Evolutionary conservation across 2,888 invertebrate species (phyloP).

Genomic region (Ennomos erosarius): DNA sequence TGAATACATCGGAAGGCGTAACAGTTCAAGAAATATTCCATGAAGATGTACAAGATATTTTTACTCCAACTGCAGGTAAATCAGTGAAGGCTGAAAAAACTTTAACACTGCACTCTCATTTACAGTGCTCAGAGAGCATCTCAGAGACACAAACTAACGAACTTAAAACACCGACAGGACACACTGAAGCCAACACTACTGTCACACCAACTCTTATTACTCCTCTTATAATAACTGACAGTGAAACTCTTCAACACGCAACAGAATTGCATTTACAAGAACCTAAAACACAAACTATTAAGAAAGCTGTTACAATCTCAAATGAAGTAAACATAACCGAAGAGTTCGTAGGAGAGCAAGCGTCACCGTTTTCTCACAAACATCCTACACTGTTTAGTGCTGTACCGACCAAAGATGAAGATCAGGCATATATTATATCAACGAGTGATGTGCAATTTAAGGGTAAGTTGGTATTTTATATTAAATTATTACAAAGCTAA

Average conservation of each 20-base stretch:
- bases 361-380: constrained; percentile 52
- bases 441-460: constrained; percentile 59
- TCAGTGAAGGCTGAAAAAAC: constrained; percentile 59
- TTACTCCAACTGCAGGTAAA: constrained; percentile 53
- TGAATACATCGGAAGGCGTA: constrained; percentile 62
- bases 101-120: constrained; percentile 63
- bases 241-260: constrained; percentile 69
- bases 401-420: constrained; percentile 56
- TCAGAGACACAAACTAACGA: constrained; percentile 59
- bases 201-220: constrained; percentile 62
- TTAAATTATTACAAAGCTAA: not conserved
- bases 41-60: constrained; percentile 57
- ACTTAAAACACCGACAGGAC: constrained; percentile 52
- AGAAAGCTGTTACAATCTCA: constrained; percentile 58
- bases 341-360: constrained; percentile 67
- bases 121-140: constrained; percentile 72
- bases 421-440: constrained; percentile 55
- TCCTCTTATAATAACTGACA: constrained; percentile 71
- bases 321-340: constrained; percentile 66
- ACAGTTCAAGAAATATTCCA: constrained; percentile 69
- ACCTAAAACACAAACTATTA: constrained; percentile 60
- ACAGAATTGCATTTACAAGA: constrained; percentile 58
- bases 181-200: constrained; percentile 53
- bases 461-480: constrained; percentile 57
- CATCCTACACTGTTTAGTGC: constrained; percentile 50